Percentiles rank a stretch among this genome's conserved stretches.
phyloP scores from a whole-genome alignment of 2,113 vertebrate species.

The Myrmecobius fasciatus region DNA sequence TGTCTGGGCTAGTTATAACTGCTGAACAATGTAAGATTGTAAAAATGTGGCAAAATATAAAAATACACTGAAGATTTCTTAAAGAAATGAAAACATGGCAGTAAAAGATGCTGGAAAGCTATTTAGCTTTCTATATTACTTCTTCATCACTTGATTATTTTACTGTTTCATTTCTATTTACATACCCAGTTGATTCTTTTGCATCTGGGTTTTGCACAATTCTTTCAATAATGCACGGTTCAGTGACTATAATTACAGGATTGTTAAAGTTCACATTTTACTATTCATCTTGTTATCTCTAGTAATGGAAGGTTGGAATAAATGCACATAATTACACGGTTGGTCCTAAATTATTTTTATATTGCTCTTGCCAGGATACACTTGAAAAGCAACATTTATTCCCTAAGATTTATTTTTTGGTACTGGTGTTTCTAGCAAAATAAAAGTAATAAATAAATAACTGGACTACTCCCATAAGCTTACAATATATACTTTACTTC shows the following conservation, averaged over 20 bases:
- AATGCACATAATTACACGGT: constrained; percentile 85
- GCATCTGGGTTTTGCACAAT: constrained; percentile 84
- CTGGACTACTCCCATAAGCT: constrained; percentile 48
- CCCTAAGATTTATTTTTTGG: constrained; percentile 64
- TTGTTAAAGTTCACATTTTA: constrained; percentile 86
- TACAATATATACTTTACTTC: constrained; percentile 48
- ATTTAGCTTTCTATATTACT: constrained; percentile 78
- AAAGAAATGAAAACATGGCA: constrained; percentile 75
- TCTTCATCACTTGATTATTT: constrained; percentile 83
- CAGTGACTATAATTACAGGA: constrained; percentile 87
- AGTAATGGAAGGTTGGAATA: constrained; percentile 85
- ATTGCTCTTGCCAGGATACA: constrained; percentile 80
- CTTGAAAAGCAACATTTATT: constrained; percentile 79
- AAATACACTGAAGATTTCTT: constrained; percentile 70
- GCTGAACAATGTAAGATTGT: constrained; percentile 57
- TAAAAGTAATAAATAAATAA: constrained; percentile 63
- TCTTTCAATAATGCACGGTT: constrained; percentile 84
- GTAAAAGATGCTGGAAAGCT: constrained; percentile 65
- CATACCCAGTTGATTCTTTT: constrained; percentile 83
- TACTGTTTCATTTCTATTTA: constrained; percentile 84
- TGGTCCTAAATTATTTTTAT: constrained; percentile 85
- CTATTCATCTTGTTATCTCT: constrained; percentile 87
- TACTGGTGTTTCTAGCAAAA: constrained; percentile 68
- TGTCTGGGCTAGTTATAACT: constrained; percentile 39
- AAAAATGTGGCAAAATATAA: constrained; percentile 67